Evolutionary conservation across 2,888 invertebrate genomes (phyloP).

Genomic region (Chydorus sphaericus): DNA sequence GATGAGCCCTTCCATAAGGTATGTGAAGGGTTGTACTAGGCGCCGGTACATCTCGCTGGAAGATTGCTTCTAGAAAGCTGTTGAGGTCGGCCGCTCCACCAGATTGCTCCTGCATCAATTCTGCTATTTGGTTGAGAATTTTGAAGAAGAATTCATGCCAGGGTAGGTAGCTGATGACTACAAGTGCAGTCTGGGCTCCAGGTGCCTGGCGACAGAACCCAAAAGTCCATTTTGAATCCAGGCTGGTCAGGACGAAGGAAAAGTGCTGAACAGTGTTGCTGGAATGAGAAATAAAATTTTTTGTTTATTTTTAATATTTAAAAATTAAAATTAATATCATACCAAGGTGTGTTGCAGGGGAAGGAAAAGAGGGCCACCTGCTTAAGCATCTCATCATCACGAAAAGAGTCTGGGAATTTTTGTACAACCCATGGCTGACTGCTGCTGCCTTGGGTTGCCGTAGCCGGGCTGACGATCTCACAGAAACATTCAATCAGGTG

Average conservation of each 20-base stretch:
- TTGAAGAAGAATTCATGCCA: conserved; percentile 95
- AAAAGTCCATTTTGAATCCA: conserved; percentile 91
- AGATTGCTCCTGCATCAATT: conserved; percentile 47
- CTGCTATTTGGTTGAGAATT: conserved; percentile 69
- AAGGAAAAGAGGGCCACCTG: conserved; percentile 84
- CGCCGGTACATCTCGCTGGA: conserved; percentile 49
- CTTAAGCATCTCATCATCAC: conserved; percentile 68
- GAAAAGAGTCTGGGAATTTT: conserved; percentile 69
- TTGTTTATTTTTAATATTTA: background rate
- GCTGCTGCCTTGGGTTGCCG: too few species aligned
- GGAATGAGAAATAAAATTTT: conserved; percentile 27
- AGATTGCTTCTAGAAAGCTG: conserved; percentile 49
- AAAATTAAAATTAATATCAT: conserved; percentile 24
- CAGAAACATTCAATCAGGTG: conserved; percentile 69
- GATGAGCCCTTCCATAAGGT: conserved; percentile 39
- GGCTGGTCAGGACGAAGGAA: conserved; percentile 89
- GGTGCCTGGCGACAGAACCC: conserved; percentile 94
- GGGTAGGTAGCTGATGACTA: conserved; percentile 74
- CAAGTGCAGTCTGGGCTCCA: conserved; percentile 67
- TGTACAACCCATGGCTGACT: conserved; percentile 56
- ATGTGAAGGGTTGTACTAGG: conserved; percentile 48
- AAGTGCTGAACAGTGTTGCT: conserved; percentile 81
- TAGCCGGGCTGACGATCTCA: conserved; percentile 52
- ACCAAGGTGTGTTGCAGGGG: conserved; percentile 67
- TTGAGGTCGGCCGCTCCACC: conserved; percentile 38